These are phyloP conservation scores for Amazona vittata DNA, from an alignment of 2,113 vertebrate genomes.

Conservation along the genomic window DNA sequence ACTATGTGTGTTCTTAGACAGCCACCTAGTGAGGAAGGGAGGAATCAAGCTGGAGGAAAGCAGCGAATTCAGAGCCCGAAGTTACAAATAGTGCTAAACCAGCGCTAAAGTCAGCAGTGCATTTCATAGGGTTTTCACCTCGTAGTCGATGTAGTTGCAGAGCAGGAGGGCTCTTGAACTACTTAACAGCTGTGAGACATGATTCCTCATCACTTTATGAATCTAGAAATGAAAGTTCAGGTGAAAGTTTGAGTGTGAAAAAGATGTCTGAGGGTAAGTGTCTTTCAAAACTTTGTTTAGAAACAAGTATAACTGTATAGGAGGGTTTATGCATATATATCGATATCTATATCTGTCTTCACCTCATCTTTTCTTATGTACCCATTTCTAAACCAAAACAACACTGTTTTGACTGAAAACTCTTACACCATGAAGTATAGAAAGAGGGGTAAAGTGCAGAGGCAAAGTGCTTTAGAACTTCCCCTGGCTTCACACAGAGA, in stretches of 20 bases:
- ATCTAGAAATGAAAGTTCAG: background rate
- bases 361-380: background rate
- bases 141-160: background rate
- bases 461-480: background rate
- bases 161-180: background rate
- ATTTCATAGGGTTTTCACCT: background rate
- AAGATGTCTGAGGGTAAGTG: background rate
- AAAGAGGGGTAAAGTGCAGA: background rate
- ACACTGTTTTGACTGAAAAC: background rate
- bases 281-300: background rate
- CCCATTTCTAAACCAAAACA: background rate
- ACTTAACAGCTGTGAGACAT: background rate
- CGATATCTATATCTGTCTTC: background rate
- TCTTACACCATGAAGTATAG: background rate
- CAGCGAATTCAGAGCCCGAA: background rate
- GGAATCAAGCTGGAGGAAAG: background rate
- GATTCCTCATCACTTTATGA: background rate
- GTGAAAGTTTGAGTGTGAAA: background rate
- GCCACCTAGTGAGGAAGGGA: slow-evolving; percentile 17
- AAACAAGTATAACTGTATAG: background rate
- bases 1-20: slow-evolving; percentile 14
- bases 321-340: background rate
- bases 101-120: background rate
- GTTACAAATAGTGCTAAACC: background rate
- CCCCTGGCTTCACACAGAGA: background rate